Evolutionary conservation across 2,113 vertebrate species (phyloP).

Genomic region (Phalacrocorax pelagicus): DNA sequence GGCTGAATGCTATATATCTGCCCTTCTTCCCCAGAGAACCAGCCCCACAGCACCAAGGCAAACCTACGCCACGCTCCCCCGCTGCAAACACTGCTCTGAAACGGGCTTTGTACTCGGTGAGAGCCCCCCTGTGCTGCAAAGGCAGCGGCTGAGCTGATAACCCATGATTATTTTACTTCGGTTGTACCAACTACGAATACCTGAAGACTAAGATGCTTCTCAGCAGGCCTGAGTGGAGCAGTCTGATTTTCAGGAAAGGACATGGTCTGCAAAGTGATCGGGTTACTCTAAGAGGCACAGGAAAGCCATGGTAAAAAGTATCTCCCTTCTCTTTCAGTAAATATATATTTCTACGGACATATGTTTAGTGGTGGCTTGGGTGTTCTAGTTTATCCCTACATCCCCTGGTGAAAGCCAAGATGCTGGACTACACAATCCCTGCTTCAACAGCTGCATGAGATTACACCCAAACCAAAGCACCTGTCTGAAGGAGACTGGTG

Average conservation of each 20-base stretch:
- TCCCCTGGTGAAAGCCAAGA: background rate
- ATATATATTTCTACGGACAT: fast-evolving
- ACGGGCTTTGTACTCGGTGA: fast-evolving
- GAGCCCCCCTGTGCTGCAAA: background rate
- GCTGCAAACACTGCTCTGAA: background rate
- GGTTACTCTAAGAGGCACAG: background rate
- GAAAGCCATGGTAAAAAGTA: background rate
- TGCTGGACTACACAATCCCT: background rate
- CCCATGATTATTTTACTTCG: background rate
- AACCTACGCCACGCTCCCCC: background rate
- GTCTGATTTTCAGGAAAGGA: background rate
- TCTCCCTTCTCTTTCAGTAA: background rate
- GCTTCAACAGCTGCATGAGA: background rate
- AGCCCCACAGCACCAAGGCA: fast-evolving
- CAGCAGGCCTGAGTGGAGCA: background rate
- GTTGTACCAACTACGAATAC: background rate
- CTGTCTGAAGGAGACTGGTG: background rate
- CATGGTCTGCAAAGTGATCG: background rate
- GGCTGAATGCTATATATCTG: background rate
- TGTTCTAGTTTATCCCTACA: background rate
- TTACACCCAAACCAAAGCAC: background rate
- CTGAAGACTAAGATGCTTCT: background rate
- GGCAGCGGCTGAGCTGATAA: background rate
- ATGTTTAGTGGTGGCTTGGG: background rate
- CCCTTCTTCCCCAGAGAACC: background rate